phyloP scores from a whole-genome alignment of 2,888 invertebrate genomes.

The Campaea margaritaria region DNA sequence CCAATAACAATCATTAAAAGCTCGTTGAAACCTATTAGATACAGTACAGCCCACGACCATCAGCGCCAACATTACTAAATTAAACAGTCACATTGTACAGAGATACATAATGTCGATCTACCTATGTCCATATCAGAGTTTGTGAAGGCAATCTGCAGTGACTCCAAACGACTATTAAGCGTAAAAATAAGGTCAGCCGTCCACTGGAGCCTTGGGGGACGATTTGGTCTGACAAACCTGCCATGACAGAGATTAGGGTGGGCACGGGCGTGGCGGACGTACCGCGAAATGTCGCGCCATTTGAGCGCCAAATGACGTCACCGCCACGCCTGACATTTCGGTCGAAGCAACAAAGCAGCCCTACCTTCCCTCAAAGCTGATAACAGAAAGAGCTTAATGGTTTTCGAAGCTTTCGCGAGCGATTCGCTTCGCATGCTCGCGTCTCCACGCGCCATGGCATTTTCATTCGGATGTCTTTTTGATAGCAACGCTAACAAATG shows the following conservation, averaged over 20 bases:
- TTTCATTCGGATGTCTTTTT: slow-evolving; percentile 43
- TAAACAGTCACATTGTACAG: slow-evolving; percentile 4
- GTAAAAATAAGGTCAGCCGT: slow-evolving; percentile 57
- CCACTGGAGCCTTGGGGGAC: slow-evolving; percentile 59
- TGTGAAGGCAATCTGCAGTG: slow-evolving; percentile 26
- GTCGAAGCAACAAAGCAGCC: slow-evolving; percentile 78
- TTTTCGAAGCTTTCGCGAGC: slow-evolving; percentile 66
- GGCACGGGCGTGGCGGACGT: slow-evolving; percentile 73
- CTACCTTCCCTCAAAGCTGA: slow-evolving; percentile 74
- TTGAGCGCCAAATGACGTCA: slow-evolving; percentile 77
- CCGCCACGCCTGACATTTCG: slow-evolving; percentile 82
- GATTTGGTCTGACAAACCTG: slow-evolving; percentile 71
- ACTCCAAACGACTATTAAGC: slow-evolving; percentile 35
- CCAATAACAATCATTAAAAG: slow-evolving; percentile 26
- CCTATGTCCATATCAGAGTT: slow-evolving; percentile 15
- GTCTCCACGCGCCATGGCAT: slow-evolving; percentile 73
- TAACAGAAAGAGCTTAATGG: slow-evolving; percentile 77
- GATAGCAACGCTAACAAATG: slow-evolving; percentile 26
- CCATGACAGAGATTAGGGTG: slow-evolving; percentile 78
- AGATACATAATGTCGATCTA: neutral
- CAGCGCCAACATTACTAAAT: slow-evolving; percentile 10
- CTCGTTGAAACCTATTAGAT: slow-evolving; percentile 17
- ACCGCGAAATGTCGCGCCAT: slow-evolving; percentile 82
- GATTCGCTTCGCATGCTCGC: slow-evolving; percentile 66
- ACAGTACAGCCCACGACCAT: slow-evolving; percentile 7